Evolutionary conservation across 2,888 invertebrate genomes (phyloP).

Genomic region (Parapristionchus giblindavisi): DNA sequence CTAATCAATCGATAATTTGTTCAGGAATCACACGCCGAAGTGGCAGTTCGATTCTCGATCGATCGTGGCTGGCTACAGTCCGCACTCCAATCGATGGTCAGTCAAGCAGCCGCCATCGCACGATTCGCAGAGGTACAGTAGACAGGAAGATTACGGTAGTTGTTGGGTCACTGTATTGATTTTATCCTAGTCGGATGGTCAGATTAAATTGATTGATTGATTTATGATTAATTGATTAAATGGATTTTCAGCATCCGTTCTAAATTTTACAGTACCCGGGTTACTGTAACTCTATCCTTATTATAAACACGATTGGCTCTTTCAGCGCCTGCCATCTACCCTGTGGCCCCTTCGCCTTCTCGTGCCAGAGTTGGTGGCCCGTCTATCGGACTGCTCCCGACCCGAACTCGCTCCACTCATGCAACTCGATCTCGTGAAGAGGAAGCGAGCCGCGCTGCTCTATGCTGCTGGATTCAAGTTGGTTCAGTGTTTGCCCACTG

Average conservation of each 20-base stretch:
- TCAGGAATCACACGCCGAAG: constrained; percentile 71
- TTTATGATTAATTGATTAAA: too few species aligned
- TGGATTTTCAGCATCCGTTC: not conserved
- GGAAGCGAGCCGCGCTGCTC: constrained; percentile 86
- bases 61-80: constrained; percentile 84
- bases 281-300: not conserved
- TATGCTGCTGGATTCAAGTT: constrained; percentile 82
- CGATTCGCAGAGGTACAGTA: constrained; percentile 79
- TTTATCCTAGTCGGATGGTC: not conserved
- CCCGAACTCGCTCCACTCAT: constrained; percentile 83
- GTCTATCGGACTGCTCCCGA: constrained; percentile 84
- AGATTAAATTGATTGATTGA: too few species aligned
- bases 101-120: constrained; percentile 82
- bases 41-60: constrained; percentile 79
- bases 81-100: constrained; percentile 79
- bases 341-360: constrained; percentile 85
- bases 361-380: constrained; percentile 78
- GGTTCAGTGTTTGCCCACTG: constrained; percentile 39
- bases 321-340: constrained; percentile 36
- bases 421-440: constrained; percentile 84
- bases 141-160: not conserved
- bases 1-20: not conserved
- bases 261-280: not conserved
- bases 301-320: not conserved
- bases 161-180: not conserved